These are phyloP conservation scores for Taxidea taxus DNA, from an alignment of 2,113 vertebrate species.

Conservation along the genomic window DNA sequence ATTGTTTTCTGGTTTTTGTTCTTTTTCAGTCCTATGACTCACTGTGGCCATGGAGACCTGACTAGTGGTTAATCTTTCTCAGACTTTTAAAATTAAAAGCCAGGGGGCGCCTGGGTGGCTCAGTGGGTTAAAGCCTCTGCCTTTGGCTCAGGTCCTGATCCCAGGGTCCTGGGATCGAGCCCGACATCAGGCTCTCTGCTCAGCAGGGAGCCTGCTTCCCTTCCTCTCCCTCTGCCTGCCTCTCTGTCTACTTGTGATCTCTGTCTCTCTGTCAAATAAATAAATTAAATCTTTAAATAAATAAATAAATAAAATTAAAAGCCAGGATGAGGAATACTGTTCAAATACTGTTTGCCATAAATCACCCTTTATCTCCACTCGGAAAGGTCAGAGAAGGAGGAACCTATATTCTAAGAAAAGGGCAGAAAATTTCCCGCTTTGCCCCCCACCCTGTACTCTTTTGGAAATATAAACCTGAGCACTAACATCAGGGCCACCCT, in stretches of 20 bases:
- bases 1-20: not conserved
- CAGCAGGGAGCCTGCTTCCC: no score
- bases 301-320: conserved; percentile 12
- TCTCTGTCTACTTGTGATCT: no score
- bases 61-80: not conserved
- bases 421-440: not conserved
- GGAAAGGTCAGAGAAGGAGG: not conserved
- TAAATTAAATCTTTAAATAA: no score
- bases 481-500: not conserved
- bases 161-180: no score
- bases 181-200: no score
- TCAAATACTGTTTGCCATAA: not conserved
- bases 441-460: not conserved
- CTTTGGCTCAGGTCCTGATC: no score
- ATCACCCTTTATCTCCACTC: not conserved
- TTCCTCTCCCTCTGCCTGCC: no score
- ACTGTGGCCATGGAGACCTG: not conserved
- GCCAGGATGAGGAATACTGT: not conserved
- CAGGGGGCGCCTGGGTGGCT: no score
- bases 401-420: not conserved
- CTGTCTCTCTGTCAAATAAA: no score
- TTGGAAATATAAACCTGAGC: not conserved
- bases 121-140: no score
- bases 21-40: not conserved
- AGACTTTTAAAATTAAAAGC: not conserved